Evolutionary conservation across 2,888 invertebrate species (phyloP), one percentile per base, ranked within the genome.

Genomic region (Timema podura): DNA sequence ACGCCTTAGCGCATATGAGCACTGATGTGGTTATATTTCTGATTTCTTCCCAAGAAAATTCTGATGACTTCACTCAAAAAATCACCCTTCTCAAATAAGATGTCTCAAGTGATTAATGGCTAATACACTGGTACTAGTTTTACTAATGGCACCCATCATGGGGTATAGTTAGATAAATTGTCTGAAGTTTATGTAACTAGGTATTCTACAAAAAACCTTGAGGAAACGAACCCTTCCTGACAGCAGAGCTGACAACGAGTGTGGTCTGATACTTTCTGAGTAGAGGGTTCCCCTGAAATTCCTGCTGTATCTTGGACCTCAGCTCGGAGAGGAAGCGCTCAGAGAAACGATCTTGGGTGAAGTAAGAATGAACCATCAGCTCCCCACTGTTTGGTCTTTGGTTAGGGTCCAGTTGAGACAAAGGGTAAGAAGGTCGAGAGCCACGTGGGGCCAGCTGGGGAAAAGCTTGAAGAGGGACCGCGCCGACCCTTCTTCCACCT

Each of bases 311-410:
- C 78, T 86, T 87, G 72, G 86, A 85, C 64, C 87, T 81, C 6
- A 92, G 80, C 73, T 89, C 88, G 0, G 85, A 86, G n/a, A 88
- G 83, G 77, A 90, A 91, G 71, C 82, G 85, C 44, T 89, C 88
- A 8, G 86, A 83, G 76, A 91, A 91, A 45, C 85, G 83, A 66
- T 91, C 90, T 72, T 86, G 84, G 2, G 82, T 83, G 78, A 92
- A 91, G 76, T 89, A 88, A 71, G 81, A 79, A 77, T 91, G 90
- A 64, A 87, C 84, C 9, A 92, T 80, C n/a, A 92, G 81, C 44
- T 86, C 84, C 0, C 85, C 81, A 44, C 89, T 88, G 0, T 84
- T 83, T 0, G 90, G 87, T 2, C 92, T 79, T 0, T 85, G 82
- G 0, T 85, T 81, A 0, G 91, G 91, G 78, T 91, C 90, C 79